A percentile compares a stretch with the other conserved stretches of the same genome.
phyloP scores from a whole-genome alignment of 2,113 vertebrate genomes.

The Rafetus swinhoei region DNA sequence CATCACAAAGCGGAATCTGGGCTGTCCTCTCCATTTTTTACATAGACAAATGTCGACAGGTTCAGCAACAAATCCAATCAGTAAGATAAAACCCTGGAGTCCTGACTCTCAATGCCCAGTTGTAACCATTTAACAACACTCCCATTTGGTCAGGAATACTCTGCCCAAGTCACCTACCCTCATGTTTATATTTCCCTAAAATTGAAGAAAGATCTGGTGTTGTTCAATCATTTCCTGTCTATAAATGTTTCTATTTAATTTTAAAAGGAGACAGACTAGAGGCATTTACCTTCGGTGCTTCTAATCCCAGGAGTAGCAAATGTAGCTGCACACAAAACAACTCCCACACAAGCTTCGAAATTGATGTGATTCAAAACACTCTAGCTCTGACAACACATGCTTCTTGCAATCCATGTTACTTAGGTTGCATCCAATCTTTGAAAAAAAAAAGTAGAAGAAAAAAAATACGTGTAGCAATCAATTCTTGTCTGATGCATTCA shows the following conservation, averaged over 20 bases:
- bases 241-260: background rate
- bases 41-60: background rate
- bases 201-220: background rate
- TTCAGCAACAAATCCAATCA: background rate
- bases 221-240: background rate
- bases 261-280: background rate
- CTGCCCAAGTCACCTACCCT: background rate
- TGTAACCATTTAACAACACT: background rate
- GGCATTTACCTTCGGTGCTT: background rate
- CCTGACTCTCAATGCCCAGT: background rate
- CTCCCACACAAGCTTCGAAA: background rate
- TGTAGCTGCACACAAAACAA: background rate
- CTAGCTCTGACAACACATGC: background rate
- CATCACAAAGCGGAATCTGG: background rate
- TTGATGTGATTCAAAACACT: background rate
- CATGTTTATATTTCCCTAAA: background rate
- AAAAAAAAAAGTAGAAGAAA: background rate
- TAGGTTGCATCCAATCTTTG: background rate
- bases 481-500: background rate
- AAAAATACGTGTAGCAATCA: background rate
- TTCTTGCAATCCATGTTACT: background rate
- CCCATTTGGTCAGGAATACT: background rate
- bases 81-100: background rate
- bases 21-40: background rate
- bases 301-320: background rate